Evolutionary conservation across 2,888 invertebrate species (phyloP), one percentile per base, ranked within the genome.

Genomic region (Plusia festucae): DNA sequence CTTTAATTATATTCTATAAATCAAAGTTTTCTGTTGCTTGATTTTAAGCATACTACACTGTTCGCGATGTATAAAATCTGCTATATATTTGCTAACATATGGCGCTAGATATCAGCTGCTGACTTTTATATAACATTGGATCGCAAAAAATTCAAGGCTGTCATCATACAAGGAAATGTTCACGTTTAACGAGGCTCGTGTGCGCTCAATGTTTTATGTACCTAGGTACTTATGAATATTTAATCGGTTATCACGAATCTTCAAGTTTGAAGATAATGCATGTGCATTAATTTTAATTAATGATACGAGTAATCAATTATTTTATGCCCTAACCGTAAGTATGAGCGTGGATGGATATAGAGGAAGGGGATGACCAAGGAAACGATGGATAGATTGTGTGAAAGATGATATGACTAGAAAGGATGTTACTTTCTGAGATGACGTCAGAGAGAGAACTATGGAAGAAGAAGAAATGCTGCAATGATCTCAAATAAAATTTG

Each of bases 141-240:
- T 18, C 46, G 57, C 34, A 71, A 71, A 67, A 68, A 73, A 30
- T 13, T 64, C 72, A 72, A 72, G 72, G 72, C 46, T 52, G 3
- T 63, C 27, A 57, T 73, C 60, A 58, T n/a, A 58, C 56, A 72
- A 72, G 72, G 57, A 72, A 72, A 73, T 62, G 6, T 40, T 32
- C 13, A 44, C 59, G 13, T 61, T 51, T 34, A 20, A 52, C 6
- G 59, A 15, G n/a, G 16, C 44, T 44, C n/a, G 32, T 15, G 11
- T 49, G 18, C 9, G 20, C 18, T 20, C 6, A 18, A 46, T 9
- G 46, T 18, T 49, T n/a, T 40, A n/a, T n/a, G n/a, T n/a, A n/a
- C n/a, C n/a, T 40, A 40, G n/a, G n/a, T 40, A 4, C 46, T 49
- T 49, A 49, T 49, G 46, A 49, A 49, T 49, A 49, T 9, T n/a